These are phyloP conservation scores for Mesembrinibis cayennensis DNA, from an alignment of 2,113 vertebrate genomes.

Conservation along the genomic window DNA sequence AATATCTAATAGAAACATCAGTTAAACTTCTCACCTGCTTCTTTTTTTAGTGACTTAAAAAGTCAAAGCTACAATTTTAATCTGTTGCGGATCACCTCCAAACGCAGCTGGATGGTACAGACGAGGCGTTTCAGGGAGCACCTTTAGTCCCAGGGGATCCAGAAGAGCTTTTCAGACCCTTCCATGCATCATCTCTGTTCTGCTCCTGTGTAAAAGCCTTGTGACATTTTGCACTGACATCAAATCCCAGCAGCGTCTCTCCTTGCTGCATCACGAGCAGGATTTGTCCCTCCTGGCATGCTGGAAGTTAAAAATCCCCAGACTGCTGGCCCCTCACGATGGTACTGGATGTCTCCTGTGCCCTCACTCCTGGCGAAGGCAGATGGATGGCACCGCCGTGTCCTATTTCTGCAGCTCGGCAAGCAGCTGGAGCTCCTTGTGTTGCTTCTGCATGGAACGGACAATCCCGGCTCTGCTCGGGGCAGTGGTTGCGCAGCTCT, in stretches of 20 bases:
- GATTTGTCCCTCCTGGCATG: not conserved
- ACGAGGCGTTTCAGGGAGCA: fast-evolving
- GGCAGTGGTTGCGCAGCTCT: not conserved
- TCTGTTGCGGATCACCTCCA: not conserved
- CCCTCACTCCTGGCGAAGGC: not conserved
- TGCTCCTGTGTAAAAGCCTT: not conserved
- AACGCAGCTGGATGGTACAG: not conserved
- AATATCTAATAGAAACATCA: not conserved
- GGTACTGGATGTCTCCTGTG: fast-evolving
- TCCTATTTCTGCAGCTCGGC: not conserved
- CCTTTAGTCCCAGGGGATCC: not conserved
- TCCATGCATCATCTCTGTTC: not conserved
- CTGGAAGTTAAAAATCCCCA: not conserved
- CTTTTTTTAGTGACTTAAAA: not conserved
- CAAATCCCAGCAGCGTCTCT: not conserved
- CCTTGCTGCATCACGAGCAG: not conserved
- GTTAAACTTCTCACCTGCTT: not conserved
- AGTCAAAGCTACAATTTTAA: not conserved
- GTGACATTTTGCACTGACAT: not conserved
- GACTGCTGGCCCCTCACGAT: not conserved
- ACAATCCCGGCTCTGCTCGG: not conserved
- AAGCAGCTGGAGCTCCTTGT: not conserved
- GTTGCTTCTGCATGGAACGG: not conserved
- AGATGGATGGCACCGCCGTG: not conserved
- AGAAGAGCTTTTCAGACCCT: not conserved